Conservation (phyloP, 2,113 vertebrate species). For the Seriola aureovittata region DNA sequence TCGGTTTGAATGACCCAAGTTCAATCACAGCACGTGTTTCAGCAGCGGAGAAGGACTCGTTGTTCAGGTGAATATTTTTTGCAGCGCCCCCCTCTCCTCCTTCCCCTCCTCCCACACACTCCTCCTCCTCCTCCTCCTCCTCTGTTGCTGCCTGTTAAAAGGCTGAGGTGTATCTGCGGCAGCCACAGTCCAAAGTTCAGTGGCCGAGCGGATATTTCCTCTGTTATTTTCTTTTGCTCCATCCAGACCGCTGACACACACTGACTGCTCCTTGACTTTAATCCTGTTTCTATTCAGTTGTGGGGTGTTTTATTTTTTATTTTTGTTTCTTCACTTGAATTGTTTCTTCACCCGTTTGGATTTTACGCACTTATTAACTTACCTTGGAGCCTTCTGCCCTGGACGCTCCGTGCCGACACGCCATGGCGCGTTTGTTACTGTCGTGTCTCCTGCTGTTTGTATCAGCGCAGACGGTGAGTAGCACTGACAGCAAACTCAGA, state of each 20-base stretch:
- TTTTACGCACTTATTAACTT: slow-evolving; percentile 24
- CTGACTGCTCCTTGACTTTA: neutral
- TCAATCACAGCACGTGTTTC: neutral
- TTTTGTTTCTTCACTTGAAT: neutral
- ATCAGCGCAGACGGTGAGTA: slow-evolving; percentile 76
- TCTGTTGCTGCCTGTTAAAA: slow-evolving; percentile 52
- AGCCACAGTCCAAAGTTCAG: slow-evolving; percentile 68
- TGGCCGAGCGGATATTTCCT: neutral
- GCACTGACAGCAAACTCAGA: neutral
- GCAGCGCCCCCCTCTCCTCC: neutral
- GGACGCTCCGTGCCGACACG: slow-evolving; percentile 35
- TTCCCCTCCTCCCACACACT: neutral
- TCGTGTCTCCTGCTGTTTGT: slow-evolving; percentile 70
- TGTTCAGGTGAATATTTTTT: slow-evolving; percentile 41
- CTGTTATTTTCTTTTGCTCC: neutral
- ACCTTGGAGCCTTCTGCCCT: neutral
- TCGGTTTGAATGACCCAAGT: slow-evolving; percentile 6
- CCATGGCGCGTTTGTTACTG: slow-evolving; percentile 76
- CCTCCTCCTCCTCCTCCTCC: neutral
- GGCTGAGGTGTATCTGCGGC: neutral
- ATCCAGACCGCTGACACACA: no score
- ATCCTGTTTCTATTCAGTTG: fast-evolving
- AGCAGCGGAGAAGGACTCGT: neutral
- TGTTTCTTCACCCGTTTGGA: slow-evolving; percentile 10
- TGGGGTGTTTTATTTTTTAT: neutral